These are phyloP conservation scores for Podabrus alpinus DNA, from an alignment of 2,888 invertebrate genomes.

Conservation along the genomic window DNA sequence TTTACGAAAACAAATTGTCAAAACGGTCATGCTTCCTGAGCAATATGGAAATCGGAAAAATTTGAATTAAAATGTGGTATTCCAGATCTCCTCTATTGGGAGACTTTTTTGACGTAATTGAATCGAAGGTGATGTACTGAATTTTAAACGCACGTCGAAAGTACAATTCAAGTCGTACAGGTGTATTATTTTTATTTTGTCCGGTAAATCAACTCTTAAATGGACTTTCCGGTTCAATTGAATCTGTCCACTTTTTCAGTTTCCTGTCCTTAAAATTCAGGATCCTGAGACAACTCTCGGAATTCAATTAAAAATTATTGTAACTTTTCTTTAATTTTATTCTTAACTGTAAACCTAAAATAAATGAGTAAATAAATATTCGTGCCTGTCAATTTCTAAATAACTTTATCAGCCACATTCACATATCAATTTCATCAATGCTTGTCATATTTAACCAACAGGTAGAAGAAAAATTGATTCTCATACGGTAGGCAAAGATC, in stretches of 20 bases:
- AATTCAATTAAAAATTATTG: background rate
- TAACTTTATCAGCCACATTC: background rate
- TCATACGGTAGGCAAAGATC: background rate
- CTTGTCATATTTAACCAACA: constrained; percentile 1
- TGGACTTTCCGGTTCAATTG: constrained; percentile 17
- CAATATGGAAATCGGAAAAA: background rate
- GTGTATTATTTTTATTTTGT: background rate
- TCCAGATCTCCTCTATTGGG: background rate
- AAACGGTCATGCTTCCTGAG: too few relatives aligned
- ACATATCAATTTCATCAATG: background rate
- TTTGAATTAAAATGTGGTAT: too few relatives aligned
- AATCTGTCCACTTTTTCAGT: constrained; percentile 7
- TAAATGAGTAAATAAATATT: constrained; percentile 3
- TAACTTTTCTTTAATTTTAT: background rate
- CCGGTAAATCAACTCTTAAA: constrained; percentile 4
- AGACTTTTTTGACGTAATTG: background rate
- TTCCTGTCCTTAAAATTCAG: constrained; percentile 19
- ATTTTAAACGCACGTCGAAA: background rate
- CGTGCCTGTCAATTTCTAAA: background rate
- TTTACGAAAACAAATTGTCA: too few relatives aligned
- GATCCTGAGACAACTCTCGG: background rate
- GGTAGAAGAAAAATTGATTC: background rate
- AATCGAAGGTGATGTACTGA: background rate
- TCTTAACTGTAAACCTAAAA: background rate
- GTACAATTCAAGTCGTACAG: background rate